phyloP scores from a whole-genome alignment of 2,113 vertebrate genomes.

The Neotoma lepida region DNA sequence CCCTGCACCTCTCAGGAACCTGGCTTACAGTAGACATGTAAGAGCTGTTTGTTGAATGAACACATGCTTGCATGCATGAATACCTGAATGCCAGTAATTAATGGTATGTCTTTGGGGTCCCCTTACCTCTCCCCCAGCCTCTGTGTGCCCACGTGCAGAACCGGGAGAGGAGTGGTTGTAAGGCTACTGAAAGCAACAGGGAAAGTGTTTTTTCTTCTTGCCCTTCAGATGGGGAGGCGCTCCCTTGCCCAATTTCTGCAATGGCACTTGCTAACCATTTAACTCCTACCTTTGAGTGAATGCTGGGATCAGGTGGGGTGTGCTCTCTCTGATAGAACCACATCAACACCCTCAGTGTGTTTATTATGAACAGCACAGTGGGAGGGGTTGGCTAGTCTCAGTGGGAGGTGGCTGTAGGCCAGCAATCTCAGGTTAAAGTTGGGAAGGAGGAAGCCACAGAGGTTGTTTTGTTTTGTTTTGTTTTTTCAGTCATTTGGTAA shows the following conservation, averaged over 20 bases:
- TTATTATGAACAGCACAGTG: not conserved
- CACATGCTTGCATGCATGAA: not conserved
- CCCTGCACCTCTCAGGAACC: not conserved
- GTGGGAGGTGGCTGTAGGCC: not conserved
- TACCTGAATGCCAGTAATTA: accelerated
- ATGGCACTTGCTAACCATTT: not conserved
- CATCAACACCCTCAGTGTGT: not conserved
- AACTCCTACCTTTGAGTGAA: not conserved
- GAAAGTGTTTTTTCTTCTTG: not conserved
- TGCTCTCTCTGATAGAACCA: not conserved
- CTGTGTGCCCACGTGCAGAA: accelerated
- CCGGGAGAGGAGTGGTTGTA: accelerated
- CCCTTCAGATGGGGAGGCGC: not conserved
- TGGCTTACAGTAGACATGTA: not conserved
- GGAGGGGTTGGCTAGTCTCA: not conserved
- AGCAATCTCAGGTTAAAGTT: not conserved
- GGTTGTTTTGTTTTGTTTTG: no score
- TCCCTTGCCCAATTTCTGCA: not conserved
- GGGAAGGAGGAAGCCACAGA: not conserved
- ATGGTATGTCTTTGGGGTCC: accelerated
- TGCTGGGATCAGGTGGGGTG: no score
- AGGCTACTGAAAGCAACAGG: accelerated
- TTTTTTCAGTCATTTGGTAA: not conserved
- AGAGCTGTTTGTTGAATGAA: not conserved
- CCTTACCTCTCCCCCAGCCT: not conserved